Evolutionary conservation across 2,797 vertebrate species (phyloP).

Genomic region (Amblyraja radiata): DNA sequence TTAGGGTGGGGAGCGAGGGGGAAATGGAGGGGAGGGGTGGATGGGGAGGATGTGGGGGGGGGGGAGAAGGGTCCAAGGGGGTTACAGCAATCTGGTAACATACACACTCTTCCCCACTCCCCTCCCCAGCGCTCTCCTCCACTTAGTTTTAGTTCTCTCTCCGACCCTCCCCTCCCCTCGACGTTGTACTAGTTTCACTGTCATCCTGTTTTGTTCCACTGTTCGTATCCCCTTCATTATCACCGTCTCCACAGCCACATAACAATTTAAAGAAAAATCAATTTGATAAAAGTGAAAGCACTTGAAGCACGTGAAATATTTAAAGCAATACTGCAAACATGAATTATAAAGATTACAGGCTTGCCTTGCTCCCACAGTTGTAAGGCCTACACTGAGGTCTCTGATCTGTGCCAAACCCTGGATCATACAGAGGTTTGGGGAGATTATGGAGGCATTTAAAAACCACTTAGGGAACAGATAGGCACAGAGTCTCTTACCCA

Average conservation of each 20-base stretch:
- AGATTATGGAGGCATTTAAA: too few species aligned
- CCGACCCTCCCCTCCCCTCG: too few species aligned
- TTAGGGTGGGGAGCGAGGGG: neutral
- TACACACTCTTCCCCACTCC: neutral
- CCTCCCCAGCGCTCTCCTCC: neutral
- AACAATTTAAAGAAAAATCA: too few species aligned
- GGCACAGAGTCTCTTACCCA: too few species aligned
- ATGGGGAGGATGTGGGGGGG: neutral
- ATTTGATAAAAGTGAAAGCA: conserved; percentile 39
- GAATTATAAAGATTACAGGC: conserved; percentile 51
- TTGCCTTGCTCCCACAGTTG: neutral
- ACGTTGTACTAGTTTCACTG: too few species aligned
- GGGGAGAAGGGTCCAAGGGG: conserved; percentile 21
- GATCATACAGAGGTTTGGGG: too few species aligned
- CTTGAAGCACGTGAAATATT: conserved; percentile 56
- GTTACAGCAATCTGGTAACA: neutral
- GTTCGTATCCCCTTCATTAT: too few species aligned
- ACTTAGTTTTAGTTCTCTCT: too few species aligned
- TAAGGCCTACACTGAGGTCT: too few species aligned
- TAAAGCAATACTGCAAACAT: conserved; percentile 60
- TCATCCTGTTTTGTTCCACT: too few species aligned
- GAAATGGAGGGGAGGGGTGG: neutral
- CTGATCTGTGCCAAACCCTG: conserved; percentile 46
- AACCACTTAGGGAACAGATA: too few species aligned
- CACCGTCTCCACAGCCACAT: too few species aligned